Conservation (phyloP, 2,888 invertebrate genomes). For the Biston stratarius region DNA sequence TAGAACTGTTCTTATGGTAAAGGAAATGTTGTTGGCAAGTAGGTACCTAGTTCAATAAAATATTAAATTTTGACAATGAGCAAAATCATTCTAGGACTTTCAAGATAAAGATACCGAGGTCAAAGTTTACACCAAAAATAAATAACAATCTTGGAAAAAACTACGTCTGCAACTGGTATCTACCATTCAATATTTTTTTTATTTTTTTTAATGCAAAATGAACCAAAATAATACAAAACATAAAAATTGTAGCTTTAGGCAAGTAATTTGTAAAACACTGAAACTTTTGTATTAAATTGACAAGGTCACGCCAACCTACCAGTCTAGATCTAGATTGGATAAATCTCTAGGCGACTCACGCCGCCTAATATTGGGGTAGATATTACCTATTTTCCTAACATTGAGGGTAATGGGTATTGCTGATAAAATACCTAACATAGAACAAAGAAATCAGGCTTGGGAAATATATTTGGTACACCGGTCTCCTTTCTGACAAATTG, state of each 20-base stretch:
- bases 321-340: constrained; percentile 59
- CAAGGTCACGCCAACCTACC: constrained; percentile 51
- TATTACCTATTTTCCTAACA: constrained; percentile 39
- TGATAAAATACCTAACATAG: constrained; percentile 32
- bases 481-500: constrained; percentile 1
- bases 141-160: no score
- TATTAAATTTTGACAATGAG: no score
- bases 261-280: background rate
- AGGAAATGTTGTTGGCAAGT: no score
- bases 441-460: constrained; percentile 29
- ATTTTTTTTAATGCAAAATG: background rate
- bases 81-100: no score
- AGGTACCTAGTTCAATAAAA: no score
- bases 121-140: no score
- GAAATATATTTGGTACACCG: constrained; percentile 29
- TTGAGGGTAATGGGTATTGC: constrained; percentile 43
- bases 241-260: background rate
- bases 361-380: constrained; percentile 37
- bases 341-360: constrained; percentile 54
- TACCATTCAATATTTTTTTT: no score
- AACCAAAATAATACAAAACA: background rate
- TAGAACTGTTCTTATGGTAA: no score
- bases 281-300: constrained; percentile 52
- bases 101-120: no score
- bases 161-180: no score